These are phyloP conservation scores for Triplophysa bombifrons DNA, from an alignment of 2,797 vertebrate species.

Conservation along the genomic window DNA sequence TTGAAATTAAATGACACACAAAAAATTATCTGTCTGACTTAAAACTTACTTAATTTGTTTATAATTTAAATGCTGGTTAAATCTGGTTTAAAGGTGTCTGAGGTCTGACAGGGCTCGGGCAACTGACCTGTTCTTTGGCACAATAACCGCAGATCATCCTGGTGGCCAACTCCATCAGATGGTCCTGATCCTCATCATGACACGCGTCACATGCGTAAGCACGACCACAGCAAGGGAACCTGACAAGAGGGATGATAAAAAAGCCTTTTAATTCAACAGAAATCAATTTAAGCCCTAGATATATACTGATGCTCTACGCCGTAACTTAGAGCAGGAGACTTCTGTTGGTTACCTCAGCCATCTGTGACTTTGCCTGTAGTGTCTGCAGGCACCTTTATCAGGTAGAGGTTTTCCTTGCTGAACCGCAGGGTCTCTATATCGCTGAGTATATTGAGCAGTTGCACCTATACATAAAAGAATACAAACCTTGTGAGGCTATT, in stretches of 20 bases:
- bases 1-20: too few species aligned
- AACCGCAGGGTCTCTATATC: constrained; percentile 74
- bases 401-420: constrained; percentile 82
- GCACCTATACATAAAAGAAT: constrained; percentile 58
- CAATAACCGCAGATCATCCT: constrained; percentile 85
- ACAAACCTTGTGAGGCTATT: neutral
- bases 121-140: constrained; percentile 82
- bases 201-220: constrained; percentile 82
- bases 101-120: neutral
- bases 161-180: constrained; percentile 81
- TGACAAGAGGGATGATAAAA: constrained; percentile 46
- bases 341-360: constrained; percentile 78
- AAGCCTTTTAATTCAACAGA: too few species aligned
- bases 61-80: too few species aligned
- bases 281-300: neutral
- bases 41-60: too few species aligned
- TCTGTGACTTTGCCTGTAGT: constrained; percentile 83
- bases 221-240: constrained; percentile 84
- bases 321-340: neutral
- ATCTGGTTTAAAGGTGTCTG: too few species aligned
- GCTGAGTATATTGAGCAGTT: constrained; percentile 48
- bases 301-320: too few species aligned
- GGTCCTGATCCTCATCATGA: constrained; percentile 82
- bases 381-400: constrained; percentile 79
- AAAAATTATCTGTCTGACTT: too few species aligned